Conservation (phyloP, 2,797 vertebrate genomes). For the Acrossocheilus fasciatus region DNA sequence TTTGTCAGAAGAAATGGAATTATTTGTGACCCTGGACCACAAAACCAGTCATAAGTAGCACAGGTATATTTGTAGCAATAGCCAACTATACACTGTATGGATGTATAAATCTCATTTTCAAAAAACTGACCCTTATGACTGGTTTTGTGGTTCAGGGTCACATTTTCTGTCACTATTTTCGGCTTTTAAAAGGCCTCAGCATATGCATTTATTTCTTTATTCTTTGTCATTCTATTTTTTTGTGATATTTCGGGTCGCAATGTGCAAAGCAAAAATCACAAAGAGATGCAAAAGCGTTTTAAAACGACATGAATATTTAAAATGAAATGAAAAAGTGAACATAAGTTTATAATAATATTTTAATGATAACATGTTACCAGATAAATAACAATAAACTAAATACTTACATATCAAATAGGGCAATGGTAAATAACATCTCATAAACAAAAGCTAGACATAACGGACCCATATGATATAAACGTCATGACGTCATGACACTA, state of each 20-base stretch:
- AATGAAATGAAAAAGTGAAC: background rate
- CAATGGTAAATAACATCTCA: background rate
- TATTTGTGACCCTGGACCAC: no score
- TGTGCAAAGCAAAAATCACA: background rate
- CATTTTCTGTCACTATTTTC: no score
- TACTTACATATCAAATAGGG: background rate
- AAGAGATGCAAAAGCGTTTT: background rate
- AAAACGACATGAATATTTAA: background rate
- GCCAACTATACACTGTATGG: no score
- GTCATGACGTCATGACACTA: constrained; percentile 23
- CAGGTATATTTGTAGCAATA: no score
- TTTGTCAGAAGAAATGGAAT: no score
- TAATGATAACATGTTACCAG: background rate
- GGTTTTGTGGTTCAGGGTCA: no score
- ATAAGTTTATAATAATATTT: background rate
- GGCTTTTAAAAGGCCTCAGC: background rate
- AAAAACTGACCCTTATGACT: no score
- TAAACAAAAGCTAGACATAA: background rate
- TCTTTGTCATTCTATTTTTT: no score
- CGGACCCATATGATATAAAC: background rate
- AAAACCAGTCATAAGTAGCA: no score
- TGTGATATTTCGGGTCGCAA: no score
- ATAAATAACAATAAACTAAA: background rate
- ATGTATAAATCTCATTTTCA: no score
- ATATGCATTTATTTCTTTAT: background rate